Base-by-base conservation (phyloP, 2,113 vertebrate species). In the Sardina pilchardus region DNA sequence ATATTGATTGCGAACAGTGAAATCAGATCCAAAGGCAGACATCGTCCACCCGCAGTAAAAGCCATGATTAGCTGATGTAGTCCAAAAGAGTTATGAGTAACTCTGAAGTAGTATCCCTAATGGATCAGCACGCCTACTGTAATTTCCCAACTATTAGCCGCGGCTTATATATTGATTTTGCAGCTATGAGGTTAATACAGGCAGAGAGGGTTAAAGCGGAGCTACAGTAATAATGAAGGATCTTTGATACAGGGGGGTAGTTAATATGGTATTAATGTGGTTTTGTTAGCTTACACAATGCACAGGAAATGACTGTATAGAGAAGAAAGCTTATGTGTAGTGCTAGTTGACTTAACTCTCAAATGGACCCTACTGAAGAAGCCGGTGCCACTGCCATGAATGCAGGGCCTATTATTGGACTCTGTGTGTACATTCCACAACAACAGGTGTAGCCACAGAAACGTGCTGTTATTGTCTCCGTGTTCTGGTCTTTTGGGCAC, bases 401-500 rank as follows among this genome's bases (percentile, higher is more conserved):
- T 44, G 71, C 39, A 75, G 19, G 75, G 39, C 47, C 42, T 63
- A 83, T 88, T 88, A 67, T 50, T 21, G 81, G 34, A 45, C 67
- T 48, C 50, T 81, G 43, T 4, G 17, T 81, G 53, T 26, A 59
- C 84, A 83, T 83, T 85, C 82, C 86, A 45, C 67, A 84, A 81
- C 26, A 59, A 88, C 87, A 83, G 81, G 56, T 30, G 81, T 17
- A 81, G 34, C 24, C 47, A 50, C 45, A 83, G 44, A 26, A 71
- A 19, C 26, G 7, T 63, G 2, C 26, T 34, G 10, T 12, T 9
- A 30, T 71, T 71, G 63, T 71, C 24, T 63, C 63, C 34, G 63
- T 71, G 63, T 26, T 71, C n/a, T n/a, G 5, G 63, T 34, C 56
- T n/a, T 7, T 63, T 63, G n/a, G 59, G 21, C 59, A 26, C 59